A percentile compares a stretch with the other conserved stretches of the same genome.
Conservation (phyloP, 2,888 invertebrate genomes). For the Mellilla xanthometata region DNA sequence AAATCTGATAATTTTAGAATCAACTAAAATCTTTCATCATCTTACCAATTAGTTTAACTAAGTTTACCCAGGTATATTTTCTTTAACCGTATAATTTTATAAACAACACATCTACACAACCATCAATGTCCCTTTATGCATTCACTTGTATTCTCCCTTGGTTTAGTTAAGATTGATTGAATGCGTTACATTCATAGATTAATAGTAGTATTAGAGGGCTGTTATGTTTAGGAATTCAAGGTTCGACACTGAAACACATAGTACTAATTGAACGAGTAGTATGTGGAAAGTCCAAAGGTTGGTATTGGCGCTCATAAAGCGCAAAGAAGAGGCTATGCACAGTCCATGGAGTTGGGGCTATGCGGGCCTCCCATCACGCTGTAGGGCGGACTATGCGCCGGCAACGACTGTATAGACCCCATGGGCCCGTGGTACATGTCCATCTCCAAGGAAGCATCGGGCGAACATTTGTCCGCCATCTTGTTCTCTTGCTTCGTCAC, state of each 20-base stretch:
- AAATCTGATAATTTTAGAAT: too few relatives aligned
- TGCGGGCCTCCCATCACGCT: conserved; percentile 85
- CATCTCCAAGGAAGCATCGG: conserved; percentile 84
- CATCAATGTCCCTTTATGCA: conserved; percentile 16
- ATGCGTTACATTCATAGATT: too few relatives aligned
- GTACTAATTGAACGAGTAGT: conserved; percentile 3
- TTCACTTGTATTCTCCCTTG: conserved; percentile 23
- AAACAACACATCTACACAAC: conserved; percentile 27
- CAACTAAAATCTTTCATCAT: too few relatives aligned
- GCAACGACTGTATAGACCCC: conserved; percentile 85
- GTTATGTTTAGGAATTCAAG: too few relatives aligned
- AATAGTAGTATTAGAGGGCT: too few relatives aligned
- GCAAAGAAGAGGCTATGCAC: conserved; percentile 84
- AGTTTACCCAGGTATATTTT: too few relatives aligned
- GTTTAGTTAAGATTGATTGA: not conserved
- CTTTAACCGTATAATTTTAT: conserved; percentile 11
- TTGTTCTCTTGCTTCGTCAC: conserved; percentile 91
- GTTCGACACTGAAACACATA: not conserved
- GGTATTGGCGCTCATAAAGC: conserved; percentile 59
- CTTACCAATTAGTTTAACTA: too few relatives aligned
- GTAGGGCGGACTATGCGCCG: conserved; percentile 87
- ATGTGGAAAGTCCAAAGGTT: conserved; percentile 5
- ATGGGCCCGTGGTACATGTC: conserved; percentile 85
- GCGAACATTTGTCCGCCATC: conserved; percentile 87
- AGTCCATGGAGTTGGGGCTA: conserved; percentile 88